Conservation (phyloP, 2,888 invertebrate genomes). For the Cheiracanthium punctorium region DNA sequence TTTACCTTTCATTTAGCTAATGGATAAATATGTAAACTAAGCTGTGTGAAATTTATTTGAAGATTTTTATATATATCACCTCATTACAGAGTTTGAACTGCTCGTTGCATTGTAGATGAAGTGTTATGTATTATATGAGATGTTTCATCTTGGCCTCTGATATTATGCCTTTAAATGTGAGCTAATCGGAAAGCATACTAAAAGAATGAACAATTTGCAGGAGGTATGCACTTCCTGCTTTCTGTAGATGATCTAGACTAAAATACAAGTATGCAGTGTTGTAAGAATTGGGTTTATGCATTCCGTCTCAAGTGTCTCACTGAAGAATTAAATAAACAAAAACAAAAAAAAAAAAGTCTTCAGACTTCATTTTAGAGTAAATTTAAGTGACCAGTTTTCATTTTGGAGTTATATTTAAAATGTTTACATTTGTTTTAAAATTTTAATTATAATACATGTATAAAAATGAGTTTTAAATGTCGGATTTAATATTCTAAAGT, state of each 20-base stretch:
- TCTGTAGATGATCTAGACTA: constrained; percentile 62
- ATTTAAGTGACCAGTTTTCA: neutral
- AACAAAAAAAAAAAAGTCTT: constrained; percentile 1
- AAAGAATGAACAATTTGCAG: constrained; percentile 16
- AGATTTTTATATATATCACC: constrained; percentile 35
- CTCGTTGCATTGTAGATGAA: constrained; percentile 63
- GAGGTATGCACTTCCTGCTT: constrained; percentile 26
- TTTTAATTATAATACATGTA: too few relatives aligned
- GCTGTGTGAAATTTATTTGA: too few relatives aligned
- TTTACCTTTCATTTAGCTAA: constrained; percentile 59
- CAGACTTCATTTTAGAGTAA: constrained; percentile 6
- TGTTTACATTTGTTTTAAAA: neutral
- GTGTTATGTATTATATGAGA: constrained; percentile 54
- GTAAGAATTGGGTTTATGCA: constrained; percentile 68
- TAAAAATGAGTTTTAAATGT: neutral
- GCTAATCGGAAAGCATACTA: constrained; percentile 22
- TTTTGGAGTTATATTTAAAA: neutral
- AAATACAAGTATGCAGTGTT: constrained; percentile 67
- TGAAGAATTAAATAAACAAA: constrained; percentile 49
- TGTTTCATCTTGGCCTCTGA: constrained; percentile 60
- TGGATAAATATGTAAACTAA: constrained; percentile 59
- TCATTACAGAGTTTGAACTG: constrained; percentile 30
- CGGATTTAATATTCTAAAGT: neutral
- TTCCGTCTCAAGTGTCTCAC: constrained; percentile 65
- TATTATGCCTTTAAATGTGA: constrained; percentile 56